A percentile compares a stretch with the other conserved stretches of the same genome.
phyloP scores from a whole-genome alignment of 2,113 vertebrate genomes.

The Lophochroa leadbeateri region DNA sequence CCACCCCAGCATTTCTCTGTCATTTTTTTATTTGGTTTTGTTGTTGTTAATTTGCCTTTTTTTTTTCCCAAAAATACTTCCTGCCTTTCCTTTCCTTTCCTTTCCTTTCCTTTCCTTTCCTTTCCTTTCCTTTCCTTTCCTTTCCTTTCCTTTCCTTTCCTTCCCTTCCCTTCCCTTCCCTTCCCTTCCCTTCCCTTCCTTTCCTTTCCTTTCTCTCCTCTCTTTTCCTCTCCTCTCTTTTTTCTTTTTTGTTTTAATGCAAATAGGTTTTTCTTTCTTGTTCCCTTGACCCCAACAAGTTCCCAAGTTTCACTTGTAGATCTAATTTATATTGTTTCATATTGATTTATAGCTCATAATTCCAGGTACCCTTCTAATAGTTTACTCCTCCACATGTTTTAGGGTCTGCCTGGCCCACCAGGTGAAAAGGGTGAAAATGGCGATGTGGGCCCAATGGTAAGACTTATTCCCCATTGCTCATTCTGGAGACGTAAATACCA shows the following conservation, averaged over 20 bases:
- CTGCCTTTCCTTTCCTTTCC: background rate
- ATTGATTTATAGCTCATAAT: background rate
- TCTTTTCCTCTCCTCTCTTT: too few relatives aligned
- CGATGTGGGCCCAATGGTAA: slow-evolving; percentile 96
- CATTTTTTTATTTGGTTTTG: background rate
- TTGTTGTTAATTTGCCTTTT: background rate
- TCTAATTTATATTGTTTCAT: background rate
- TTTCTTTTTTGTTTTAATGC: too few relatives aligned
- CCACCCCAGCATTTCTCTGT: background rate
- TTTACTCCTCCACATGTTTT: background rate
- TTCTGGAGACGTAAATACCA: background rate
- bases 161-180: too few relatives aligned
- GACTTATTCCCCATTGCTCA: background rate
- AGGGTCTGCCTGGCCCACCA: slow-evolving; percentile 95
- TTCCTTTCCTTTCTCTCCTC: too few relatives aligned
- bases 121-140: too few relatives aligned
- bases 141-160: too few relatives aligned
- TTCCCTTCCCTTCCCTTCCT: too few relatives aligned
- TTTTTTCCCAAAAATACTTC: background rate
- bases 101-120: too few relatives aligned
- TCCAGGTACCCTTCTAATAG: background rate
- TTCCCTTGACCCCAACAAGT: too few relatives aligned
- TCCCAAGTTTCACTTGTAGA: background rate
- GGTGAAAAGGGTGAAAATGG: slow-evolving; percentile 98
- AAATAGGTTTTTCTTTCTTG: too few relatives aligned